Base-by-base conservation (phyloP, 2,888 invertebrate genomes). In the Hymenopus coronatus region DNA sequence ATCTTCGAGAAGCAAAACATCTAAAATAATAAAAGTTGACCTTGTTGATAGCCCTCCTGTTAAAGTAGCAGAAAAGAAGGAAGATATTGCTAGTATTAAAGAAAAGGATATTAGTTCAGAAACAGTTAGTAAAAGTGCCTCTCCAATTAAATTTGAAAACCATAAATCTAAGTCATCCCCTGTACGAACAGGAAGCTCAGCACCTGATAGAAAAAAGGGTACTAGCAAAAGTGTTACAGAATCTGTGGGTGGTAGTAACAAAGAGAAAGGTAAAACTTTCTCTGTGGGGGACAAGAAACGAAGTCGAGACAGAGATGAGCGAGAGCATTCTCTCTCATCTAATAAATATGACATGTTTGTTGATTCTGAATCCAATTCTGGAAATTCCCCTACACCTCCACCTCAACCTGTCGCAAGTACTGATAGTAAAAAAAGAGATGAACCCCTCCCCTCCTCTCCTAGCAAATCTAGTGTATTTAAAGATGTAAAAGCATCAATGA, bases 401-500 rank as follows among this genome's bases (percentile, higher is more conserved):
- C 91, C 90, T 20, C 90, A 90, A 40, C 90, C 90, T 28, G n/a
- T 85, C 85, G 90, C 89, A 85, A 90, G 90, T 82, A 28, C 30
- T 85, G 89, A 88, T 28, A n/a, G 25, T 28, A 87, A 88, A 84
- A 90, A 88, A 46, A 85, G 82, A 86, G 87, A 82, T n/a, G 87
- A 87, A 33, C 30, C 87, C 0, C 33, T 82, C 6, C 12, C 87
- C 27, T 82, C 87, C 8, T 87, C 87, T 15, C 12, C 87, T 33
- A 14, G 82, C 27, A 87, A 87, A 70, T 28, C 28, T 40, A 87
- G 87, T 33, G 90, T 92, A 90, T 93, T 93, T 91, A 93, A 92
- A 91, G 93, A 93, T 84, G 92, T 93, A 84, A 91, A 93, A 86
- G 91, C 92, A 70, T 92, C 92, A 85, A 91, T 92, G 86, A 93